Conservation (phyloP, 2,113 vertebrate genomes). For the Thinocorus orbignyianus region DNA sequence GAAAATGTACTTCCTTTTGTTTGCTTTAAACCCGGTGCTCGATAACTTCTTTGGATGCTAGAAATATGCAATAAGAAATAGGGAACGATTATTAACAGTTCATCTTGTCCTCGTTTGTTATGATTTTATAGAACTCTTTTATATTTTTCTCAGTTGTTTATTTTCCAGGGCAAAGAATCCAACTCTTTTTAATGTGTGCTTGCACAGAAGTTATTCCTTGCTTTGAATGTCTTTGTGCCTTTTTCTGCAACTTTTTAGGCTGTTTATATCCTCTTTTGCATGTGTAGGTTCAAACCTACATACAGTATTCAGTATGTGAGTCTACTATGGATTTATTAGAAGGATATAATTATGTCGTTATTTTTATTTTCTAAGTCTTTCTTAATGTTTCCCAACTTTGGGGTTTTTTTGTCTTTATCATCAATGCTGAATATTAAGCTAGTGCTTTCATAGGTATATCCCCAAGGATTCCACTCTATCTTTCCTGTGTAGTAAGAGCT, state of each 20-base stretch:
- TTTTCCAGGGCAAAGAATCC: neutral
- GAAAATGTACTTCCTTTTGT: conserved; percentile 38
- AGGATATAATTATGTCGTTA: neutral
- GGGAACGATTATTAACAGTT: conserved; percentile 19
- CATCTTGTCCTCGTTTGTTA: conserved; percentile 29
- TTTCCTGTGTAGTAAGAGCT: neutral
- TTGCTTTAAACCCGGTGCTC: conserved; percentile 46
- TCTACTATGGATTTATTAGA: neutral
- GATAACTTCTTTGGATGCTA: conserved; percentile 42
- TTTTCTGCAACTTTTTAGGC: neutral
- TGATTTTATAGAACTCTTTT: neutral
- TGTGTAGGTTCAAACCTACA: neutral
- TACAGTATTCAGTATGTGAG: neutral
- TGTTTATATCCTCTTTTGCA: neutral
- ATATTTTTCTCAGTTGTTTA: neutral
- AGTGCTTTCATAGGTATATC: neutral
- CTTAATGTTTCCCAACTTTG: neutral
- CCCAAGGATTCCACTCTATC: neutral
- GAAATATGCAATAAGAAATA: conserved; percentile 28
- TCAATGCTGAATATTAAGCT: neutral
- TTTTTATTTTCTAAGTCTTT: neutral
- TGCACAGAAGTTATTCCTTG: neutral
- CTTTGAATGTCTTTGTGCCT: neutral
- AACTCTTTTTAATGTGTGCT: neutral
- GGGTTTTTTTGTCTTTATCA: neutral